Base-by-base conservation (phyloP, 2,888 invertebrate species). In the Pachliopta kotzebuea region DNA sequence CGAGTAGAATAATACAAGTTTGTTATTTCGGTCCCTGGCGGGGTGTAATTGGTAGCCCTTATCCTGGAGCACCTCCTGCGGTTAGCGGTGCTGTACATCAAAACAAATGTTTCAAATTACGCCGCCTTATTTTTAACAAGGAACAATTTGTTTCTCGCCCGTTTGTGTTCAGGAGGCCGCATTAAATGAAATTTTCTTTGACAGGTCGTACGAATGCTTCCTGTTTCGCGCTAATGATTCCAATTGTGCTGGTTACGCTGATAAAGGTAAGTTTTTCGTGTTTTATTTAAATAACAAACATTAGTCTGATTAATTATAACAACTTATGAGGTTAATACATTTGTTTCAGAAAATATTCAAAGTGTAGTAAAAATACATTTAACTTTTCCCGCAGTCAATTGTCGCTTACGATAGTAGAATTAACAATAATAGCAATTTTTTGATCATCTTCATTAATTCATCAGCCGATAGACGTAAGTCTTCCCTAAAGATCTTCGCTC, bases 1-100 rank as follows among this genome's bases (percentile, higher is more conserved):
- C 68, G 74, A 78, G 76, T 75, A 79, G 81, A 83, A 81, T 81
- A 78, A 82, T 83, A 80, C 74, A 73, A 74, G 76, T 81, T 79
- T 80, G 77, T 83, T 84, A 81, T 80, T 80, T 77, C 71, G 76
- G 72, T 74, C 76, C 73, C 74, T 71, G 56, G 72, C 69, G 74
- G 74, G 73, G 70, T 75, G 74, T 81, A 84, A 84, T 85, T 81
- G 79, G 76, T 76, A 74, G 76, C 73, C 58, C 26, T 52, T 50
- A 59, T 31, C 9, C 58, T 37, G 31, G 42, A 20, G 49, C 50
- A 60, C 37, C 53, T 49, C 45, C 55, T 53, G 65, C 65, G 62
- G 62, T 62, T 62, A 62, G 55, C 59, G 21, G 24, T 49, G 53
- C 52, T 45, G 54, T 62, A 81, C 79, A 79, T 83, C 80, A 62